Base-by-base conservation (phyloP, 2,888 invertebrate species). In the Spatulosminthurus flaviceps region DNA sequence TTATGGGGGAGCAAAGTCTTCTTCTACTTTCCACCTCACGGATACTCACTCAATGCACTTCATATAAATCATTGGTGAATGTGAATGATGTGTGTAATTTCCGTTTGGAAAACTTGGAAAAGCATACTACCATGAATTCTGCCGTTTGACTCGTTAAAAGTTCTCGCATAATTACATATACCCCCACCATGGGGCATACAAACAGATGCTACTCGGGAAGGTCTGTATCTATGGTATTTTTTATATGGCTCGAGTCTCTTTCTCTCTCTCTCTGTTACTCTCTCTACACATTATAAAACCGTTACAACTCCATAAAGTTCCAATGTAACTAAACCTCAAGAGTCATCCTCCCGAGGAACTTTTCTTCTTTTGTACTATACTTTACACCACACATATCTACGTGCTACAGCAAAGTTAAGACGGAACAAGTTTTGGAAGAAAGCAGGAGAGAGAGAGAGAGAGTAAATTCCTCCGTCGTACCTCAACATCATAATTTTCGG, bases 11-110 rank as follows among this genome's bases (percentile, higher is more conserved):
- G 67, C 26, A 67, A 28, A 19, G 28, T 22, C 28, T 26, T 26
- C 72, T 51, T 43, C 42, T 28, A 43, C 72, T 43, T 24, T 72
- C 72, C 24, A 43, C 51, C 72, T 72, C 42, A 34, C 70, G 34
- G 42, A 72, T 72, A 51, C 51, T 51, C 72, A 51, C 51, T 51
- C 72, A 72, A 28, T 72, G 26, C 72, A 72, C 72, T 43, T 72
- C 72, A 51, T 51, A 72, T 72, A 72, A 72, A 72, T 72, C 72
- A 72, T 43, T 51, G 72, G 19, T 51, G 72, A 72, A 72, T 43
- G 22, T 72, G 72, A 72, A 72, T 72, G 51, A 72, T 72, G 72
- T 26, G 51, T 51, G 72, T 43, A 72, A 72, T 72, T 72, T 72
- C 72, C 72, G 72, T 51, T 72, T 43, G 41, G n/a, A 41, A 70